phyloP scores from a whole-genome alignment of 2,888 invertebrate species.

The Stramonita haemastoma region DNA sequence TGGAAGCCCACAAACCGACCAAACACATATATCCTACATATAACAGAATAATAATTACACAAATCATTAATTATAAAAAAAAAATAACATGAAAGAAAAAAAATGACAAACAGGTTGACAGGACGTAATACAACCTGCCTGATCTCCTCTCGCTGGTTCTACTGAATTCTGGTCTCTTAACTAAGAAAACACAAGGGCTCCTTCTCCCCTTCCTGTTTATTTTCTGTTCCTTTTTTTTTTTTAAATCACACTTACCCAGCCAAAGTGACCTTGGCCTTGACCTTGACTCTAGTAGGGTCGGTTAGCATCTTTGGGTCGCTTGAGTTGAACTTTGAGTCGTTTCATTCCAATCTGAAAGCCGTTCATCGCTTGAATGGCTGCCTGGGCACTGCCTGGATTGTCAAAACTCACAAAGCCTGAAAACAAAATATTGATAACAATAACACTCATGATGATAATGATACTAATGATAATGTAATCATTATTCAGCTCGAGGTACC shows the following conservation, averaged over 20 bases:
- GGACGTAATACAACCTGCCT: not conserved
- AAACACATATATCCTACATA: no score
- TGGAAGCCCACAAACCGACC: no score
- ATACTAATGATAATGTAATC: not conserved
- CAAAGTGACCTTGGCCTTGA: not conserved
- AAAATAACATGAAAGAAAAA: not conserved
- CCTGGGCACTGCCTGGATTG: conserved; percentile 97
- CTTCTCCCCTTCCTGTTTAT: not conserved
- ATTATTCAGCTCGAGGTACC: not conserved
- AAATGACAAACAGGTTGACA: not conserved
- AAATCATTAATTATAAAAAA: no score
- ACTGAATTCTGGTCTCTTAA: not conserved
- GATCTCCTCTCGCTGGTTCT: not conserved
- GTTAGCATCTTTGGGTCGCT: conserved; percentile 98
- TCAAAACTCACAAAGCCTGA: conserved; percentile 99
- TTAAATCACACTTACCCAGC: not conserved
- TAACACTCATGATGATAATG: not conserved
- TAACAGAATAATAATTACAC: no score
- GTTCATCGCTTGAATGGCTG: conserved; percentile 99
- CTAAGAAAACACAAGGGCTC: not conserved
- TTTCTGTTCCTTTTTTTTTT: no score
- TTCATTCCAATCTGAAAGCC: conserved; percentile 99
- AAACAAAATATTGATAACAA: not conserved
- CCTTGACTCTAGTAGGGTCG: conserved; percentile 89
- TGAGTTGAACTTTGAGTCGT: conserved; percentile 99